Evolutionary conservation across 2,113 vertebrate species (phyloP).

Genomic region (Sardina pilchardus): DNA sequence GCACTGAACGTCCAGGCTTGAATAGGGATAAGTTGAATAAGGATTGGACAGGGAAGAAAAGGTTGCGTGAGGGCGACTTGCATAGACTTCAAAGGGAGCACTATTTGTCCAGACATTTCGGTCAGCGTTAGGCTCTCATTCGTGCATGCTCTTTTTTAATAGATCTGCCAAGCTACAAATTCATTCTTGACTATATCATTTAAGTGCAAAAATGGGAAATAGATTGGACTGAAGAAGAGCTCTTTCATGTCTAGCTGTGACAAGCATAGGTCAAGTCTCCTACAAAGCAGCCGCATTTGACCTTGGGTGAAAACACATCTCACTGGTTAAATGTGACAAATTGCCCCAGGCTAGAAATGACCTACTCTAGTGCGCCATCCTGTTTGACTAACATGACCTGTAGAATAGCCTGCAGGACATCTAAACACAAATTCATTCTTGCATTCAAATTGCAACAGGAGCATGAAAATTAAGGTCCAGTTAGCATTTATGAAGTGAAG

Average conservation of each 20-base stretch:
- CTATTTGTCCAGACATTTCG: neutral
- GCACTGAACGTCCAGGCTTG: neutral
- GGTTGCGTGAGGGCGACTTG: neutral
- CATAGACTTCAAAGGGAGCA: constrained; percentile 4
- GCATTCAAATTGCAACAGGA: neutral
- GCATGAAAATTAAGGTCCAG: neutral
- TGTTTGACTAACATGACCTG: constrained; percentile 28
- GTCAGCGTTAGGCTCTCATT: neutral
- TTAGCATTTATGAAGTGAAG: neutral
- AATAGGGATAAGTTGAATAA: constrained; percentile 30
- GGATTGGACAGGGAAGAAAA: constrained; percentile 24
- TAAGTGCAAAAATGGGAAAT: constrained; percentile 42
- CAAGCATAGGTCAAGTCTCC: constrained; percentile 33
- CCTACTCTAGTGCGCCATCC: constrained; percentile 20
- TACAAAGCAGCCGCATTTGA: constrained; percentile 41
- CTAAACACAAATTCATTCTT: neutral
- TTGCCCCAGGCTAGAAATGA: constrained; percentile 41
- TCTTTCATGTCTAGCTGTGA: constrained; percentile 40
- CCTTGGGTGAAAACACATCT: constrained; percentile 45
- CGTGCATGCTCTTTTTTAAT: constrained; percentile 3
- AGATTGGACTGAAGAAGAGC: constrained; percentile 36
- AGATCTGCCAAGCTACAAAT: constrained; percentile 15
- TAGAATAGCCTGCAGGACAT: constrained; percentile 31
- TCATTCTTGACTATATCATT: constrained; percentile 42
- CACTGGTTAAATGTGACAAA: constrained; percentile 48